Evolutionary conservation across 2,888 invertebrate genomes (phyloP).

Genomic region (Deroplatys truncata): DNA sequence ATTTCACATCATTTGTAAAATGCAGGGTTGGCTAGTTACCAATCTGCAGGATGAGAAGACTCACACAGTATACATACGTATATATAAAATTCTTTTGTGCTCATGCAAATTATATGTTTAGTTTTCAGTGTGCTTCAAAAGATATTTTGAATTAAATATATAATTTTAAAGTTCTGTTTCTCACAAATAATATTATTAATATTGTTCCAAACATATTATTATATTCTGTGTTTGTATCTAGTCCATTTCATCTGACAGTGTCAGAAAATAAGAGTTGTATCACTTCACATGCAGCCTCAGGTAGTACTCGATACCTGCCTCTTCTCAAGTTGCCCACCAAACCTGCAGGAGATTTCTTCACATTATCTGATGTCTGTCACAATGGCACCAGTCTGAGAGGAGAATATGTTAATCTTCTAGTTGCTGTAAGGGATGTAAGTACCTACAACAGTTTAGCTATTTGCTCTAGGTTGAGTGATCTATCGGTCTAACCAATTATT

Average conservation of each 20-base stretch:
- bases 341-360: constrained; percentile 52
- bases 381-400: constrained; percentile 44
- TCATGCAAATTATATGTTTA: no score
- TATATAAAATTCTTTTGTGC: no score
- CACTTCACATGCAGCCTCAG: constrained; percentile 53
- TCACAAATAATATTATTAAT: not conserved
- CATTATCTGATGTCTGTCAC: constrained; percentile 52
- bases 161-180: not conserved
- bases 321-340: constrained; percentile 64
- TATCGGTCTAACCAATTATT: no score
- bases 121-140: no score
- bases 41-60: no score
- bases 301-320: constrained; percentile 47
- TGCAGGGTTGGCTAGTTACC: no score
- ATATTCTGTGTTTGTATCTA: constrained; percentile 41
- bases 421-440: constrained; percentile 57
- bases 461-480: no score
- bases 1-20: no score
- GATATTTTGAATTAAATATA: no score
- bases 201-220: not conserved
- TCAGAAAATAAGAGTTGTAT: constrained; percentile 64
- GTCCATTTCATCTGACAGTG: constrained; percentile 60
- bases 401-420: constrained; percentile 61
- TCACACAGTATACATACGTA: no score
- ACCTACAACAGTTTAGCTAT: not conserved